Percentiles rank a stretch among this genome's conserved stretches.
These are phyloP conservation scores for Astreopora myriophthalma DNA, from an alignment of 64 coral and sea anemone genomes.

Conservation along the genomic window DNA sequence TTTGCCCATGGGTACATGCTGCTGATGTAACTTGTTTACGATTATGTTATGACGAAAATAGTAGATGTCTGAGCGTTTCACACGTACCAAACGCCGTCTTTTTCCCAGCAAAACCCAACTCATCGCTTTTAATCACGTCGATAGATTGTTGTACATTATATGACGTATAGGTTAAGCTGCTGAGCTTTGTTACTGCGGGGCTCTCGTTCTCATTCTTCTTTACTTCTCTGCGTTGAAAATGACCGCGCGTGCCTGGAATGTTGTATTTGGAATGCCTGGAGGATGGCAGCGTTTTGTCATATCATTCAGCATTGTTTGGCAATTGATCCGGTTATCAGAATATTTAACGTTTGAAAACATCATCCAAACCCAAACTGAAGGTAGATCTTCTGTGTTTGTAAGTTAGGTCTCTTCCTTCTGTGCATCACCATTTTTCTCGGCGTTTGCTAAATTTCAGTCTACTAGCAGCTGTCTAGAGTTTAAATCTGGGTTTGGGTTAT, in stretches of 20 bases:
- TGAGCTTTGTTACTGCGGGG: background rate
- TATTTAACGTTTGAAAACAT: background rate
- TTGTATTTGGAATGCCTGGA: background rate
- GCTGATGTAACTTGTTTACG: no score
- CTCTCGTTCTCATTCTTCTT: background rate
- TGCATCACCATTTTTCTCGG: no score
- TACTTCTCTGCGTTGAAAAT: background rate
- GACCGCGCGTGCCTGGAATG: no score
- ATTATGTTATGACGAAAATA: no score
- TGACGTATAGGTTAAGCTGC: background rate
- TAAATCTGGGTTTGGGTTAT: no score
- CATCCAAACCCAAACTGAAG: background rate
- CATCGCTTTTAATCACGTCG: background rate
- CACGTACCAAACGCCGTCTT: background rate
- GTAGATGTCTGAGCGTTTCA: no score
- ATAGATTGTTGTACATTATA: background rate
- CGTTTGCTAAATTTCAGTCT: no score
- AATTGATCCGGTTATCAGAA: slow-evolving; percentile 11
- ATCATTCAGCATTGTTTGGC: slow-evolving; percentile 8
- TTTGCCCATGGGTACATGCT: no score
- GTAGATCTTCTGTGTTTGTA: background rate
- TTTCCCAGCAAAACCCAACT: background rate
- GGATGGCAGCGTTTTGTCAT: background rate
- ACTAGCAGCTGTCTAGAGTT: no score
- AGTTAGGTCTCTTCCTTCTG: background rate